Evolutionary conservation across 2,113 vertebrate genomes (phyloP).

Genomic region (Salvelinus fontinalis): DNA sequence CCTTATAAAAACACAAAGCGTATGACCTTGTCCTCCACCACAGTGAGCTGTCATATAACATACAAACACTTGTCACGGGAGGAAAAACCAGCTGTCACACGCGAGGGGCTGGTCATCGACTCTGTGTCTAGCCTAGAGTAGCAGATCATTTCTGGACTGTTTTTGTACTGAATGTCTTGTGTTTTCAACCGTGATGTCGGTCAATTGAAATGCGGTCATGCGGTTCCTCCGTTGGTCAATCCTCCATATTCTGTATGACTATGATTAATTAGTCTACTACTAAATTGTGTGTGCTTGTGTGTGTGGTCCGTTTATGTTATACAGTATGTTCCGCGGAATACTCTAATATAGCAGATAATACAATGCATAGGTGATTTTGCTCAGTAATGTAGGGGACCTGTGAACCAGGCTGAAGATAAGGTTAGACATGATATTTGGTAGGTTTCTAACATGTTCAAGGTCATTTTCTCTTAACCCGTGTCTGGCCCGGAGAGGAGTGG

Average conservation of each 20-base stretch:
- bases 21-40: constrained; percentile 22
- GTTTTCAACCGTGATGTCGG: not conserved
- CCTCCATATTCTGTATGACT: not conserved
- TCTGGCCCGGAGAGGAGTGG: not conserved
- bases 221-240: not conserved
- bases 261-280: constrained; percentile 20
- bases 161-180: constrained; percentile 1
- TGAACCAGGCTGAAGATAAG: not conserved
- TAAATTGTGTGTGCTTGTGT: not conserved
- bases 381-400: no score
- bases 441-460: constrained; percentile 1
- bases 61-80: constrained; percentile 18
- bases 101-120: not conserved
- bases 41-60: constrained; percentile 41
- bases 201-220: constrained; percentile 17
- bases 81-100: constrained; percentile 10
- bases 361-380: no score
- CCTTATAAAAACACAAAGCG: constrained; percentile 39
- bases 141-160: not conserved
- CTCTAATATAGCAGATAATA: no score
- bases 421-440: not conserved
- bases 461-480: not conserved
- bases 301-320: not conserved
- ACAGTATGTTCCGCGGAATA: no score
- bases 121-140: not conserved